These are phyloP conservation scores for Hermodice carunculata DNA, from an alignment of 2,888 invertebrate genomes.

Conservation along the genomic window DNA sequence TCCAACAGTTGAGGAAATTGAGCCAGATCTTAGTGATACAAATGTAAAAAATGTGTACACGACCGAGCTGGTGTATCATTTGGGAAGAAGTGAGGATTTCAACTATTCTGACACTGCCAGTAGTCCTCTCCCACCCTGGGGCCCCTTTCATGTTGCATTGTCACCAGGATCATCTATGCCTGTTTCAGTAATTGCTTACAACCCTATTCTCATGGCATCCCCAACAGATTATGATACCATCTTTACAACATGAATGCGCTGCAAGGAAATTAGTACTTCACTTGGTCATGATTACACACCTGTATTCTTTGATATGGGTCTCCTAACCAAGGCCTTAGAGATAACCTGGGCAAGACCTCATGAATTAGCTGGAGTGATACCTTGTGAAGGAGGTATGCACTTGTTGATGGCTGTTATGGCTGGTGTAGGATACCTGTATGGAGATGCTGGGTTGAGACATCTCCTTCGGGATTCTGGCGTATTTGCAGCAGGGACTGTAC, in stretches of 20 bases:
- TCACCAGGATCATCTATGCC: neutral
- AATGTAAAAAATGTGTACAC: too few species aligned
- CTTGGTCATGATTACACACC: slow-evolving; percentile 8
- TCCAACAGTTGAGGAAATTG: neutral
- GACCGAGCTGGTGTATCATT: too few species aligned
- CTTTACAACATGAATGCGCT: neutral
- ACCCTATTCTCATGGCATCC: slow-evolving; percentile 3
- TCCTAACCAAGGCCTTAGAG: slow-evolving; percentile 10
- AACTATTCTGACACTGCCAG: too few species aligned
- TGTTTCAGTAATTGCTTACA: neutral
- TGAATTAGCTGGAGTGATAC: neutral
- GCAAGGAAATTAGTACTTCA: neutral
- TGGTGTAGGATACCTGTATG: neutral
- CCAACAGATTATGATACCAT: slow-evolving; percentile 5
- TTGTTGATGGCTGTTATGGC: slow-evolving; percentile 3
- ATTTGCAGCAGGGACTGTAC: neutral
- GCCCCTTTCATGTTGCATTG: neutral
- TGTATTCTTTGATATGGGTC: slow-evolving; percentile 7
- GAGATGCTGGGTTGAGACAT: neutral
- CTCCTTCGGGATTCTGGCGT: neutral
- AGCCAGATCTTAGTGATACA: too few species aligned
- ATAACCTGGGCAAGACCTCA: slow-evolving; percentile 10
- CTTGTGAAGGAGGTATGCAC: slow-evolving; percentile 12
- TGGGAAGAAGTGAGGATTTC: too few species aligned
- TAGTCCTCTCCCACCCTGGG: slow-evolving; percentile 7